These are phyloP conservation scores for Drosophila funebris DNA, from an alignment of 1,140 invertebrate genomes.

Conservation along the genomic window DNA sequence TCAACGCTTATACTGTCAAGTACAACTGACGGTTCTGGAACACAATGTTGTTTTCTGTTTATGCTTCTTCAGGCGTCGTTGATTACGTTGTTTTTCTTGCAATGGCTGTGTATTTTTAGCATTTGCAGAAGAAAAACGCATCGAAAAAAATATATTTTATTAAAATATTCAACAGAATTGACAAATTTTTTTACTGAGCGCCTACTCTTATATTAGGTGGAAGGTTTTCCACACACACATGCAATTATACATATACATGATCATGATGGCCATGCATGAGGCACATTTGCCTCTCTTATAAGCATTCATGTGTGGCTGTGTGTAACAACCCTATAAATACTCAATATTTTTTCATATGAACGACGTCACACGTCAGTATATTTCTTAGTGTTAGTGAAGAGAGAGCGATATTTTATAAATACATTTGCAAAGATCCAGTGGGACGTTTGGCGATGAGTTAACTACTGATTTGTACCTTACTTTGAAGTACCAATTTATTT, in stretches of 20 bases:
- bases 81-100: neutral
- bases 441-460: neutral
- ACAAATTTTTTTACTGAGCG: neutral
- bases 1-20: neutral
- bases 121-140: conserved; percentile 1
- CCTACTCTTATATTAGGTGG: conserved; percentile 1
- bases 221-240: neutral
- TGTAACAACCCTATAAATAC: conserved; percentile 30
- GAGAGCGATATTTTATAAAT: conserved; percentile 13
- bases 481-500: neutral
- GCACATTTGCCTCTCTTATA: neutral
- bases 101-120: conserved; percentile 9
- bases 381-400: conserved; percentile 7
- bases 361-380: conserved; percentile 21
- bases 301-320: neutral
- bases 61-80: conserved; percentile 3
- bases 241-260: neutral
- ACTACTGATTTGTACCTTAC: neutral
- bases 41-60: neutral
- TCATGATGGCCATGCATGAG: neutral
- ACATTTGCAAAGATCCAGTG: conserved; percentile 11
- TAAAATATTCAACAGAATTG: neutral
- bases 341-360: neutral
- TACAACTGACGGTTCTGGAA: neutral
- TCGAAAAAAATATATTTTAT: neutral